These are phyloP conservation scores for Phocoena phocoena DNA, from an alignment of 2,113 vertebrate species.

Conservation along the genomic window DNA sequence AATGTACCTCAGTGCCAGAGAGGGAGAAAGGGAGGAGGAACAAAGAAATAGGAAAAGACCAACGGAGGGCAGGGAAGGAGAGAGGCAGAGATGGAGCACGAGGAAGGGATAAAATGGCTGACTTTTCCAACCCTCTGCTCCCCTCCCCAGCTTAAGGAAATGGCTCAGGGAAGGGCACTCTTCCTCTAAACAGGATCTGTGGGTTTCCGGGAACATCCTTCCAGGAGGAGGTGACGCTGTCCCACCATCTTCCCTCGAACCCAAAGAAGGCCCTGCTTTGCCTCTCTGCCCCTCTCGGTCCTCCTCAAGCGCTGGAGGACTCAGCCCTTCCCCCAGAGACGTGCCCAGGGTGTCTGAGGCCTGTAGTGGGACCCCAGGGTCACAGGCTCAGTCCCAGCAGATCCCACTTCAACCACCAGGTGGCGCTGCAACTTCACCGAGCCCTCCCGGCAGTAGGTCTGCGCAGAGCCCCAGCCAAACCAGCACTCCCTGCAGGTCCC, in stretches of 20 bases:
- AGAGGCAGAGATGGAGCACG: not conserved
- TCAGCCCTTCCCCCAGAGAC: not conserved
- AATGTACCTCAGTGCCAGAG: not conserved
- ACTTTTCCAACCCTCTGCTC: not conserved
- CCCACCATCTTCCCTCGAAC: not conserved
- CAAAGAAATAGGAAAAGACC: not conserved
- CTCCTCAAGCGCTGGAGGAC: not conserved
- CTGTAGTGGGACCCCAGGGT: not conserved
- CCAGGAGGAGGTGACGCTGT: not conserved
- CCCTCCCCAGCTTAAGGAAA: not conserved
- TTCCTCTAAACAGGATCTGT: not conserved
- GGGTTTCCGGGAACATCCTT: not conserved
- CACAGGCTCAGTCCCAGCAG: not conserved
- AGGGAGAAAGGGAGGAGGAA: not conserved
- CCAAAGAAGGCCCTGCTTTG: not conserved
- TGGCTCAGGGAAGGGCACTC: not conserved
- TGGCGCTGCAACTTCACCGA: conserved; percentile 58
- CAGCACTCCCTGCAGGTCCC: not conserved
- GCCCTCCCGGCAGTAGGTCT: not conserved
- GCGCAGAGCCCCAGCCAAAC: not conserved
- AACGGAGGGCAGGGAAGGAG: not conserved
- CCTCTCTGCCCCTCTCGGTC: not conserved
- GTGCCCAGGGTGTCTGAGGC: not conserved
- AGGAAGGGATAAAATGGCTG: not conserved
- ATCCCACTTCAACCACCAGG: conserved; percentile 58